Conservation (phyloP, 2,888 invertebrate species). For the Pasiphila rectangulata region DNA sequence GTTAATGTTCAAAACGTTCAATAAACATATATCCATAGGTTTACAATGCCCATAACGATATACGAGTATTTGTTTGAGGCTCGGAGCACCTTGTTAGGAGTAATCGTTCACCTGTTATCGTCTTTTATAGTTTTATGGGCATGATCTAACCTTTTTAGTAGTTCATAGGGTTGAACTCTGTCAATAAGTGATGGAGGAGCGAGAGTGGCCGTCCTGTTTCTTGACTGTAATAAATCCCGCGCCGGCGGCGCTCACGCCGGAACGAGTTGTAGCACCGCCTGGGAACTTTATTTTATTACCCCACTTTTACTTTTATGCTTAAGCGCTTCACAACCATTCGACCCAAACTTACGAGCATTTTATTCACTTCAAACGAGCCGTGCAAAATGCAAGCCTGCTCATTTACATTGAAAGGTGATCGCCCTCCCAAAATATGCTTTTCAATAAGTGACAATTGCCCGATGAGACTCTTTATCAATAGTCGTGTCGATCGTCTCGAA, state of each 20-base stretch:
- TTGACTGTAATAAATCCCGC: constrained; percentile 54
- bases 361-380: constrained; percentile 16
- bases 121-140: constrained; percentile 28
- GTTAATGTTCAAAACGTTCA: not conserved
- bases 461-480: constrained; percentile 46
- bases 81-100: constrained; percentile 26
- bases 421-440: constrained; percentile 28
- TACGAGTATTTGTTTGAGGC: constrained; percentile 7
- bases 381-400: constrained; percentile 16
- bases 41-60: constrained; percentile 1
- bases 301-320: constrained; percentile 67
- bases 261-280: constrained; percentile 49
- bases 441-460: constrained; percentile 31
- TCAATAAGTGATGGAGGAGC: constrained; percentile 35
- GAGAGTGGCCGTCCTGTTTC: constrained; percentile 46
- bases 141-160: constrained; percentile 25
- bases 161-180: constrained; percentile 28
- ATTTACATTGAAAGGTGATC: constrained; percentile 26
- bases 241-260: constrained; percentile 42
- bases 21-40: not conserved
- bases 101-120: constrained; percentile 26
- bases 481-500: constrained; percentile 44
- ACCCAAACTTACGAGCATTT: constrained; percentile 19
- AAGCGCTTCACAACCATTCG: constrained; percentile 37
- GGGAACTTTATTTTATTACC: constrained; percentile 64